Percentiles rank a stretch among this genome's conserved stretches.
Conservation (phyloP, 2,888 invertebrate genomes). For the Erebia ligea region DNA sequence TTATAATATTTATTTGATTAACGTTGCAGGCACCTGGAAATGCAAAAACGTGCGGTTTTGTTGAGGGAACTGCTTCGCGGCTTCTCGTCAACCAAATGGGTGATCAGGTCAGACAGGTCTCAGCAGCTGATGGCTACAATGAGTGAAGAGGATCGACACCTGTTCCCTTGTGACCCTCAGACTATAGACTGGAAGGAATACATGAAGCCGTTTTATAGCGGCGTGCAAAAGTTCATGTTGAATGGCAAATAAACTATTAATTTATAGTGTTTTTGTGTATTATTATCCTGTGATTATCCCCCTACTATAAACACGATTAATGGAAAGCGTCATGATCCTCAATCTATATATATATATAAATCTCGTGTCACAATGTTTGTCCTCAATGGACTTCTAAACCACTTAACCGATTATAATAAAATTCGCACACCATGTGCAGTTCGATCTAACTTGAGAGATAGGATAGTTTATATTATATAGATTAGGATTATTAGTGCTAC, state of each 20-base stretch:
- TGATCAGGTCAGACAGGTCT: slow-evolving; percentile 89
- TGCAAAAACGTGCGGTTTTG: slow-evolving; percentile 30
- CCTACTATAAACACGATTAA: too few relatives aligned
- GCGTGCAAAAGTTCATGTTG: slow-evolving; percentile 86
- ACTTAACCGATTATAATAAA: too few relatives aligned
- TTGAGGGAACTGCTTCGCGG: slow-evolving; percentile 80
- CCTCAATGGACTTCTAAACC: too few relatives aligned
- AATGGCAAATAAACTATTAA: slow-evolving; percentile 9
- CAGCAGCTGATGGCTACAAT: slow-evolving; percentile 82
- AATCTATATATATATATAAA: too few relatives aligned
- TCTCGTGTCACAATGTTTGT: too few relatives aligned
- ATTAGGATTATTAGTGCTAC: too few relatives aligned
- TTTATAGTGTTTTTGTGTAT: background rate
- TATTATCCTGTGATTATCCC: too few relatives aligned
- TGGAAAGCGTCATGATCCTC: too few relatives aligned
- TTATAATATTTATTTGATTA: too few relatives aligned
- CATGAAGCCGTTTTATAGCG: slow-evolving; percentile 90
- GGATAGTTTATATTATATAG: too few relatives aligned
- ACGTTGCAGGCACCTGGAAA: slow-evolving; percentile 39
- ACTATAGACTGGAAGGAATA: slow-evolving; percentile 92
- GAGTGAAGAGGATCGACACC: slow-evolving; percentile 85
- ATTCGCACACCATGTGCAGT: too few relatives aligned
- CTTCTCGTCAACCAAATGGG: slow-evolving; percentile 91
- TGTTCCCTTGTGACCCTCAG: slow-evolving; percentile 90
- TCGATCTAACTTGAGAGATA: too few relatives aligned